A percentile compares a stretch with the other conserved stretches of the same genome.
Conservation (phyloP, 2,113 vertebrate genomes). For the Phylloscopus whistleri region DNA sequence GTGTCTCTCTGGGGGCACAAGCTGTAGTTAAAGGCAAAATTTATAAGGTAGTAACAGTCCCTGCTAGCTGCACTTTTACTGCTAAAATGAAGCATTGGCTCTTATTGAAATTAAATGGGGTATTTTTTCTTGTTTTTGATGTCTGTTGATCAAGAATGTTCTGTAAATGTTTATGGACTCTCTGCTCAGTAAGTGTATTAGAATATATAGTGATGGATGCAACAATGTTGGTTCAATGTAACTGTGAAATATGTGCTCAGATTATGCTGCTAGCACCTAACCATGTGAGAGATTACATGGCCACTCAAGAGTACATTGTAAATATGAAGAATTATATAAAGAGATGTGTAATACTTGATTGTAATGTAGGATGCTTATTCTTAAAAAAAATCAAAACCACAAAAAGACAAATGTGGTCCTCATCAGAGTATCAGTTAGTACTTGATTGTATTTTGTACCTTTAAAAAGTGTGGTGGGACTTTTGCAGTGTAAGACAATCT, state of each 20-base stretch:
- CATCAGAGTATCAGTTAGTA: not conserved
- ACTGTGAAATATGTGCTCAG: constrained; percentile 49
- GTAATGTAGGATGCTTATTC: not conserved
- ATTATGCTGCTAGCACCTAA: constrained; percentile 35
- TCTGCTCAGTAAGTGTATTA: constrained; percentile 35
- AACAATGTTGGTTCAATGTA: constrained; percentile 32
- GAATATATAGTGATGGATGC: constrained; percentile 23
- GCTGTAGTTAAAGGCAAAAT: constrained; percentile 34
- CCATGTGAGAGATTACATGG: not conserved
- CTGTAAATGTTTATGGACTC: constrained; percentile 43
- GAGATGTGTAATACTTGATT: not conserved
- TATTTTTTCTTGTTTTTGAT: constrained; percentile 37
- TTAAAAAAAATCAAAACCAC: not conserved
- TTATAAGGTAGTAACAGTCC: constrained; percentile 7
- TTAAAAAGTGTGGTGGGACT: not conserved
- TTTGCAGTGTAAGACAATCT: not conserved
- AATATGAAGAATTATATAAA: constrained; percentile 54
- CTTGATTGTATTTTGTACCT: not conserved
- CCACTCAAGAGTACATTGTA: constrained; percentile 54
- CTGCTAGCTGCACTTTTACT: constrained; percentile 3
- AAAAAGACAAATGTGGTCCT: not conserved
- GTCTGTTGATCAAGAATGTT: constrained; percentile 37
- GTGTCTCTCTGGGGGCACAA: not conserved
- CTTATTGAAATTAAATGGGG: constrained; percentile 37
- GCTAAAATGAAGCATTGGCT: constrained; percentile 39